Conservation (phyloP, 2,797 vertebrate species). For the Hemitrygon akajei region DNA sequence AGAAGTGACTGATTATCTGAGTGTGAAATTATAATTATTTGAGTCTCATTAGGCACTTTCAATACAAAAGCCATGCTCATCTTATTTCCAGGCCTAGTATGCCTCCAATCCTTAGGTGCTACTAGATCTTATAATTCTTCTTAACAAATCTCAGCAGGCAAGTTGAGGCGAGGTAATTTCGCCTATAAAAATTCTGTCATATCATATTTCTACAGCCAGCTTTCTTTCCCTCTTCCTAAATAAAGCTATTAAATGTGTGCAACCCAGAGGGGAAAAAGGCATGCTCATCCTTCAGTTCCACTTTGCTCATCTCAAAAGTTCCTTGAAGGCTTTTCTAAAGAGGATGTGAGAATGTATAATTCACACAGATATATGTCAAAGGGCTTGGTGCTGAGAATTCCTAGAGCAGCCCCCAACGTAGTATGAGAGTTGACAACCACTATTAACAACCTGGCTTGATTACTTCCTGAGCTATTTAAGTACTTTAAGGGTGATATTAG, state of each 20-base stretch:
- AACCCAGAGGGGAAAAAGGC: not conserved
- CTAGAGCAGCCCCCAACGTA: not conserved
- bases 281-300: not conserved
- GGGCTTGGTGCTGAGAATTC: not conserved
- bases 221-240: not conserved
- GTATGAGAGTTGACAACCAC: not conserved
- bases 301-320: not conserved
- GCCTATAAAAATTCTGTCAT: not conserved
- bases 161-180: not conserved
- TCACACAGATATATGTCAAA: not conserved
- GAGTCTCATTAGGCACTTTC: not conserved
- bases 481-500: not conserved
- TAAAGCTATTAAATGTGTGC: not conserved
- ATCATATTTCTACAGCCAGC: not conserved
- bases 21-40: constrained; percentile 10
- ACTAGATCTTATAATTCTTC: not conserved
- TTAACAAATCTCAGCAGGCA: not conserved
- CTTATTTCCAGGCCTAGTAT: not conserved
- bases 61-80: not conserved
- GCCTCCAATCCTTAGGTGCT: not conserved
- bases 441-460: not conserved
- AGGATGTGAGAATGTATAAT: not conserved
- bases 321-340: not conserved
- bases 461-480: not conserved
- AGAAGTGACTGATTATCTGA: not conserved